Conservation (phyloP, 2,888 invertebrate species). For the Altica lythri region DNA sequence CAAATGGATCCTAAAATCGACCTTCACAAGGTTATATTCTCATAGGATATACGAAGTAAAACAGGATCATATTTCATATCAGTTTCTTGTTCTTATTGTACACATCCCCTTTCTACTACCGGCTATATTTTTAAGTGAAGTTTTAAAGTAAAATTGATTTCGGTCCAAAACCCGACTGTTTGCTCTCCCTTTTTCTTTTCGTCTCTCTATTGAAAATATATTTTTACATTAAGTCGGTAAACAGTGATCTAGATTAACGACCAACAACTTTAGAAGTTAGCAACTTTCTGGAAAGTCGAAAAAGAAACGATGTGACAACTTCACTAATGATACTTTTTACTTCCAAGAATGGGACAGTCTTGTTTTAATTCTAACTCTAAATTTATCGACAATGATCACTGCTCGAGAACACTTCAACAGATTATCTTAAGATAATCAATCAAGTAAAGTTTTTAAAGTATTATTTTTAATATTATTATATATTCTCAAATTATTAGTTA, state of each 20-base stretch:
- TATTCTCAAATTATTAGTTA: neutral
- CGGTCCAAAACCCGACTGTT: neutral
- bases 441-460: too few species aligned
- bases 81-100: slow-evolving; percentile 2
- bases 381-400: neutral
- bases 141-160: slow-evolving; percentile 5
- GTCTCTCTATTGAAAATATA: slow-evolving; percentile 5
- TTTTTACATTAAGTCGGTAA: slow-evolving; percentile 11
- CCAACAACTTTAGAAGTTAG: slow-evolving; percentile 8
- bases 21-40: neutral
- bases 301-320: slow-evolving; percentile 11
- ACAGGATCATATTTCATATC: slow-evolving; percentile 3
- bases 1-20: too few species aligned
- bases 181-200: neutral
- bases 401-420: neutral
- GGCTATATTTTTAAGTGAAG: neutral
- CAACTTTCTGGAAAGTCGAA: slow-evolving; percentile 11
- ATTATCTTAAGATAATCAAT: too few species aligned
- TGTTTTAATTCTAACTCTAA: slow-evolving; percentile 9
- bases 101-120: slow-evolving; percentile 1
- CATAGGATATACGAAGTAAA: neutral
- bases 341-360: neutral
- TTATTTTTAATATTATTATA: neutral
- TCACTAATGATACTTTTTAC: slow-evolving; percentile 12
- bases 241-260: slow-evolving; percentile 15